phyloP scores from a whole-genome alignment of 2,113 vertebrate genomes.

The Tenebrosternarchus preto region DNA sequence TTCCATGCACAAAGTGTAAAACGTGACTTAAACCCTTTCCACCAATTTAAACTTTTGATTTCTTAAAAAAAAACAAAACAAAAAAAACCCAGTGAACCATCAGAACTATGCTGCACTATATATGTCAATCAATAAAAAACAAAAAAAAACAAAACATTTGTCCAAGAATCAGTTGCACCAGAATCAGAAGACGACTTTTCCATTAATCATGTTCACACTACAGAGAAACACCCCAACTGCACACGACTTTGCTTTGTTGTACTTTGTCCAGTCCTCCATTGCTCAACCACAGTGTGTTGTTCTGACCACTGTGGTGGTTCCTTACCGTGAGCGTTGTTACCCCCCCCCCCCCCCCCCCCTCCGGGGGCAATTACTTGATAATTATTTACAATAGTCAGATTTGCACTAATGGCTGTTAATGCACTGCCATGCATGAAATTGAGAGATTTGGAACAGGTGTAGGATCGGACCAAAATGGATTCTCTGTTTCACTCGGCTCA shows the following conservation, averaged over 20 bases:
- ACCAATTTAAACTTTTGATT: too few relatives aligned
- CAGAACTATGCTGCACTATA: too few relatives aligned
- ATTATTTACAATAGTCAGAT: conserved; percentile 46
- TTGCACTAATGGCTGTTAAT: conserved; percentile 47
- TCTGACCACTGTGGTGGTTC: conserved; percentile 51
- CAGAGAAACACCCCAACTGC: not conserved
- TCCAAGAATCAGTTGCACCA: too few relatives aligned
- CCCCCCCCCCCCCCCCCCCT: conserved; percentile 26
- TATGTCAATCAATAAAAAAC: too few relatives aligned
- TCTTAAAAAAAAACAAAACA: too few relatives aligned
- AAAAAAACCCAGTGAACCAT: too few relatives aligned
- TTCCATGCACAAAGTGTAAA: not conserved
- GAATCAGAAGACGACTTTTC: not conserved
- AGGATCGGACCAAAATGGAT: conserved; percentile 33
- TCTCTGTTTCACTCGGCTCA: conserved; percentile 43
- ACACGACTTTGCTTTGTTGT: conserved; percentile 1
- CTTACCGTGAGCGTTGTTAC: not conserved
- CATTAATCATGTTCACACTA: not conserved
- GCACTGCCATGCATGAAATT: conserved; percentile 42
- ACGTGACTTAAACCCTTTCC: not conserved
- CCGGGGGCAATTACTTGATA: conserved; percentile 41
- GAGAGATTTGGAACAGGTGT: conserved; percentile 28
- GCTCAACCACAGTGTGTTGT: not conserved
- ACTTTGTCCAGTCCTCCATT: not conserved
- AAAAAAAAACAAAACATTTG: too few relatives aligned